Base-by-base conservation (phyloP, 2,888 invertebrate species). In the Protophormia terraenovae region DNA sequence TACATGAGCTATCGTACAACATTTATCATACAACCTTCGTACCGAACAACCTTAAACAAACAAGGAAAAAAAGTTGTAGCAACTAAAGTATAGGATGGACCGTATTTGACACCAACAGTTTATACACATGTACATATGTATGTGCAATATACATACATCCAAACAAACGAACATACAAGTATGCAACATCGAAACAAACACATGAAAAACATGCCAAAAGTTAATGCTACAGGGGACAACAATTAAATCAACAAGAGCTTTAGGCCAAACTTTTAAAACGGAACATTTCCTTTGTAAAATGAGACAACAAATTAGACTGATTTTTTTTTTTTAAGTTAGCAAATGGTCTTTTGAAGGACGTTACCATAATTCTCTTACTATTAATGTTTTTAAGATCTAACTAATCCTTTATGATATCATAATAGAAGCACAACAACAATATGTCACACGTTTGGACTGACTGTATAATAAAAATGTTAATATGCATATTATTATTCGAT, bases 91-190 rank as follows among this genome's bases (percentile, higher is more conserved):
- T 60, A 38, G 71, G 69, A 50, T 78, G 78, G 69, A 38, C 45
- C 77, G 35, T 50, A 62, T 71, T 71, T 71, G 60, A 79, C 62
- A 71, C 78, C 50, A 79, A 79, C 60, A n/a, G n/a, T 41, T 60
- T 47, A 71, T 38, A 58, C 69, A 62, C 29, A 78, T 58, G 32
- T 67, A 50, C 50, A 47, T 22, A 32, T 27, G 24, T 41, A 22
- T 14, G 41, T 64, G 16, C 0, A 6, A 3, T 10, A 16, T 5
- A 32, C 12, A 27, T n/a, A 71, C 12, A 16, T n/a, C n/a, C n/a
- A n/a, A n/a, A n/a, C 14, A 29, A 22, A 22, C 24, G 5, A 3
- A 29, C 45, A 66, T 45, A 24, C 27, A 66, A n/a, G 12, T n/a
- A n/a, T n/a, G n/a, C n/a, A 41, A 7, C 35, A 38, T 22, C 4